Conservation (phyloP, 2,888 invertebrate genomes). For the Allolobophora icterica region DNA sequence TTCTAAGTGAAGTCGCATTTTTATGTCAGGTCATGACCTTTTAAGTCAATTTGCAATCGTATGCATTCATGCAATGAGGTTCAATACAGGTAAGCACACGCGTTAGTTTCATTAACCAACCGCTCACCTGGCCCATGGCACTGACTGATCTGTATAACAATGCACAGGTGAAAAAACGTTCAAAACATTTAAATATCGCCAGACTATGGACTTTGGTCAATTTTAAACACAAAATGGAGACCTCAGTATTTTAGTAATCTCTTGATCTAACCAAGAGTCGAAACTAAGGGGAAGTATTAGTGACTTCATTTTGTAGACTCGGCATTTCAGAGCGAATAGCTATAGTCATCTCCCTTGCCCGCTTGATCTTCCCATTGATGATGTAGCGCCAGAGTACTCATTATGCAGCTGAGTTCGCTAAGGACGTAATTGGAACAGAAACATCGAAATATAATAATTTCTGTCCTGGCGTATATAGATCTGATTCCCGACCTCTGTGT, state of each 20-base stretch:
- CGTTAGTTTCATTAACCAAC: not conserved
- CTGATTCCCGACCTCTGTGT: not conserved
- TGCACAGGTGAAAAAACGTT: not conserved
- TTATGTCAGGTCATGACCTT: conserved; percentile 5
- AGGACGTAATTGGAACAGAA: not conserved
- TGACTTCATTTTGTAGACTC: not conserved
- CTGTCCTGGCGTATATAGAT: not conserved
- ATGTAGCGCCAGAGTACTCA: not conserved
- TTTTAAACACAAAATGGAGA: not conserved
- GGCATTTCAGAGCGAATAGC: not conserved
- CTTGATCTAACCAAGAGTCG: not conserved
- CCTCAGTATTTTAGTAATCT: not conserved
- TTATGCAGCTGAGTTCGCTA: not conserved
- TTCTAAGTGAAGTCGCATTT: not conserved
- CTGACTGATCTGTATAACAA: not conserved
- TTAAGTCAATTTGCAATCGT: not conserved
- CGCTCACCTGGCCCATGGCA: conserved; percentile 34
- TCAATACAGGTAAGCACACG: not conserved
- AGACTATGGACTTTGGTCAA: not conserved
- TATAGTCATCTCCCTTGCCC: not conserved
- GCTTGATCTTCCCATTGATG: not conserved
- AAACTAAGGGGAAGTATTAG: not conserved
- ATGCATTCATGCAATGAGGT: not conserved
- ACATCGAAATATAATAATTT: not conserved
- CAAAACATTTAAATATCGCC: not conserved